Evolutionary conservation across 2,888 invertebrate species (phyloP).

Genomic region (Heliconius erato): DNA sequence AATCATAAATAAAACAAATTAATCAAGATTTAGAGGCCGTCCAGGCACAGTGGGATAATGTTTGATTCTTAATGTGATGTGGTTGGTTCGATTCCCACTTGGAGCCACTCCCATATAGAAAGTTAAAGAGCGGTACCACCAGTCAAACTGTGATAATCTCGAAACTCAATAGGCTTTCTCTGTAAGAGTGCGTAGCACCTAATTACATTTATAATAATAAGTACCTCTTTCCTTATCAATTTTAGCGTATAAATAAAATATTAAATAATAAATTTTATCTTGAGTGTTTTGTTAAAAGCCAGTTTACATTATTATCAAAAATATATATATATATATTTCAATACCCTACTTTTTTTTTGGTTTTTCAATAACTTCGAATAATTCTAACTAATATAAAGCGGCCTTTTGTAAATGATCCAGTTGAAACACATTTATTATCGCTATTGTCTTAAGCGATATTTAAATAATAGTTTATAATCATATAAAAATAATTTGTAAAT

Average conservation of each 20-base stretch:
- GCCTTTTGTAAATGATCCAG: background rate
- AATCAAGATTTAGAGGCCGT: no score
- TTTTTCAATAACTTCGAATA: background rate
- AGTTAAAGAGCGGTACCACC: no score
- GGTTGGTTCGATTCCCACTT: no score
- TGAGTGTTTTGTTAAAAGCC: background rate
- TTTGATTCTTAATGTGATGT: no score
- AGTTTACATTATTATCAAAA: conserved; percentile 7
- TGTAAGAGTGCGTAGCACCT: no score
- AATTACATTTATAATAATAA: background rate
- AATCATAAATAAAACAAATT: no score
- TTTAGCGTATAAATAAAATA: background rate
- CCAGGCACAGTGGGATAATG: no score
- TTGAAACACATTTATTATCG: background rate
- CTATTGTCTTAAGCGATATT: background rate
- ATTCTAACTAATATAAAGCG: background rate
- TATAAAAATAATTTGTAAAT: background rate
- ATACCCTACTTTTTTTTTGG: conserved; percentile 1
- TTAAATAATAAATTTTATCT: background rate
- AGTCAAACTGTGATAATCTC: no score
- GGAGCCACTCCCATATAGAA: no score
- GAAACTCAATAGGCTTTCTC: no score
- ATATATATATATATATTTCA: background rate
- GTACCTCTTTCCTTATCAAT: background rate
- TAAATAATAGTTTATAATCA: background rate